Base-by-base conservation (phyloP, 2,888 invertebrate species). In the Tetropium fuscum region DNA sequence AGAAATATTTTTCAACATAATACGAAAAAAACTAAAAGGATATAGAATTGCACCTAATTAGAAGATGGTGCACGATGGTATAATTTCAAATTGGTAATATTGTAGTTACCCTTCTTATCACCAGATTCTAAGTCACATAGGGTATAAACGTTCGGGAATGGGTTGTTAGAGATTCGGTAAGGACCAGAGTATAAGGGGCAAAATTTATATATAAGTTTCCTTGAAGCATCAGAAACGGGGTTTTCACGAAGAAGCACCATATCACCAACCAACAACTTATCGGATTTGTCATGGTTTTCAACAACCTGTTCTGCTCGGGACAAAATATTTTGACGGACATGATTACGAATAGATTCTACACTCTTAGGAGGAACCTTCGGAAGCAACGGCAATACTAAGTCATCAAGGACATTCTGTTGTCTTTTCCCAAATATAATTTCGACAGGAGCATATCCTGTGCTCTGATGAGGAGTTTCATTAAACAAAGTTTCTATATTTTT, bases 401-500 rank as follows among this genome's bases (percentile, higher is more conserved):
- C 11, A 36, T 34, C 10, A 2, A 54, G 25, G 1, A 25, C 1
- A 13, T 44, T 34, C 10, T 5, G 1, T 8, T 13, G 34, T 11
- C 11, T 43, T 11, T 22, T 32, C 6, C 54, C 54, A 34, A 16
- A 44, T 3, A 54, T 7, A 10, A 54, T 54, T 44, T 54, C 32
- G 4, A 2, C 4, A 8, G 54, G 54, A 1, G 54, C 18, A 20
- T 47, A 58, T 8, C 51, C 45, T 1, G 62, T 62, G 22, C 48
- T 54, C 27, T 43, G 19, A 51, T 62, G 62, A 4, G 58, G 58
- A 11, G 41, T 16, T 10, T 25, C 10, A 56, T 59, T 62, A 30
- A 57, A 57, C 2, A 47, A 8, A 8, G 13, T 27, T 48, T 43
- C 57, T 3, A 56, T 48, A 2, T 11, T 22, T 2, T 1, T 2